Base-by-base conservation (phyloP, 2,888 invertebrate genomes). In the Drosophila subsilvestris region DNA sequence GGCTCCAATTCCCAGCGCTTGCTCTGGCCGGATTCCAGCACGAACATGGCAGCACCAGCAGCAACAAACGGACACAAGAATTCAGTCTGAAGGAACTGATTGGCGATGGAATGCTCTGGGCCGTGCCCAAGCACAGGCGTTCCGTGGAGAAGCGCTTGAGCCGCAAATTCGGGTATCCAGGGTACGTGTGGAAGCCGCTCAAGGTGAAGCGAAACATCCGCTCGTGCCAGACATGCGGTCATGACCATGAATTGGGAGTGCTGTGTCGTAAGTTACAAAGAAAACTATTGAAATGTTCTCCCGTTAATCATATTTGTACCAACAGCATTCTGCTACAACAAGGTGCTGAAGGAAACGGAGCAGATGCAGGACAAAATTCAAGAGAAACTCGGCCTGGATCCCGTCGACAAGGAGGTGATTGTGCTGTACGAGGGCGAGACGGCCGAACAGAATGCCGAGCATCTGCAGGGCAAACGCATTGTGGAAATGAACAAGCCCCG, bases 351-450 rank as follows among this genome's bases (percentile, higher is more conserved):
- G 59, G 98, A 98, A 93, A 98, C 98, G 0, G 93, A 95, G 90
- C 93, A 93, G 66, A 97, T 98, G 93, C 95, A 97, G 91, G 94
- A 95, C 0, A 94, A 95, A 78, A 97, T 98, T 77, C 93, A 95
- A 85, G 93, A 94, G 47, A 94, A 96, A 79, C 92, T 97, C 49
- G 95, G 95, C 9, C 91, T 95, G 10, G 93, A 94, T 60, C 96
- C 97, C 0, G 93, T 97, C 53, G 97, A 98, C 79, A 93, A 97
- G 88, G 97, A 98, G 92, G 96, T 98, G 9, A 93, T 97, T 32
- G 96, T 98, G 2, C 90, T 98, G 10, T 98, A 98, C 90, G 94
- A 97, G 81, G 96, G 96, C 47, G 98, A 98, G 90, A 95, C 93
- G 83, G 88, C 93, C 53, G 93, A 95, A 74, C 91, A 95, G 92